Conservation (phyloP, 2,888 invertebrate genomes). For the Furcula furcula region DNA sequence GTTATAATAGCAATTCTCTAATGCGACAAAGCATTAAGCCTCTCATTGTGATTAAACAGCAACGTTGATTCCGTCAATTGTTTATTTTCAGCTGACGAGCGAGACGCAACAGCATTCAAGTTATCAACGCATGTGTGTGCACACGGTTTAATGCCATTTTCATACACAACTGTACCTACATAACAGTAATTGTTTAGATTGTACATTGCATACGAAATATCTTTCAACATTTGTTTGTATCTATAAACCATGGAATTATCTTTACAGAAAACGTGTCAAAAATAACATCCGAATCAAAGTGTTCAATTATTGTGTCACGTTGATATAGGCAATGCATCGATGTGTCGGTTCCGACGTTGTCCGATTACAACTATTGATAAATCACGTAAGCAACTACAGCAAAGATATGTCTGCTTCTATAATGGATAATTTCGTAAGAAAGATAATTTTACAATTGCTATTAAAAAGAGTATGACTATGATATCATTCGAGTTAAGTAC, state of each 20-base stretch:
- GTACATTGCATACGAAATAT: conserved; percentile 5
- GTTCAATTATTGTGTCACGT: conserved; percentile 26
- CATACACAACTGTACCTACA: conserved; percentile 31
- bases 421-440: conserved; percentile 14
- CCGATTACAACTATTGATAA: conserved; percentile 42
- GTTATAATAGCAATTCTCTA: conserved; percentile 48
- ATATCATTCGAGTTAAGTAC: no score
- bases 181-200: conserved; percentile 30
- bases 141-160: conserved; percentile 46
- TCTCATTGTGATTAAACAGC: conserved; percentile 38
- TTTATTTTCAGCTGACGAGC: conserved; percentile 52
- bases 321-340: conserved; percentile 14
- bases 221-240: neutral
- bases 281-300: conserved; percentile 5
- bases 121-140: conserved; percentile 32
- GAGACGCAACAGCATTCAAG: conserved; percentile 54
- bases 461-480: neutral
- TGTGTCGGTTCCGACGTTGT: conserved; percentile 16
- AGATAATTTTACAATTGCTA: conserved; percentile 2
- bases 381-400: conserved; percentile 32
- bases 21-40: conserved; percentile 48
- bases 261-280: conserved; percentile 5
- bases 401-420: conserved; percentile 10
- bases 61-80: conserved; percentile 47
- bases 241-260: neutral